These are phyloP conservation scores for Drosophila athabasca DNA, from an alignment of 1,140 invertebrate species.

Conservation along the genomic window DNA sequence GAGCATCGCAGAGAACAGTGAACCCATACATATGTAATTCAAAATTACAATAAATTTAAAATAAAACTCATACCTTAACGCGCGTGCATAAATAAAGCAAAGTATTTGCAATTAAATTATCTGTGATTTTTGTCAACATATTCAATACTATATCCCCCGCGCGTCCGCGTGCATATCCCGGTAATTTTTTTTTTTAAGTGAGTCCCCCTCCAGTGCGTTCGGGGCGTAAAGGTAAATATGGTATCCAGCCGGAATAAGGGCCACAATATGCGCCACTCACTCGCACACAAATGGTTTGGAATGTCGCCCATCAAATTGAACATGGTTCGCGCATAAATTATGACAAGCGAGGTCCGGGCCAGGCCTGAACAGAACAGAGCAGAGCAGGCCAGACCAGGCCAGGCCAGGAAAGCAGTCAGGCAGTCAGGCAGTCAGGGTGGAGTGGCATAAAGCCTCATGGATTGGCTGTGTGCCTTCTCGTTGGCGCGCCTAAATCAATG, in stretches of 20 bases:
- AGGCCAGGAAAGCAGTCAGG: neutral
- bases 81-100: slow-evolving; percentile 32
- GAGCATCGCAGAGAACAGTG: slow-evolving; percentile 12
- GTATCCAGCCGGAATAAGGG: slow-evolving; percentile 30
- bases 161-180: slow-evolving; percentile 10
- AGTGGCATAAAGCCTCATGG: slow-evolving; percentile 8
- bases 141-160: slow-evolving; percentile 48
- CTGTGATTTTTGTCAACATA: slow-evolving; percentile 79
- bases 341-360: slow-evolving; percentile 38
- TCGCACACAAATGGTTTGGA: slow-evolving; percentile 68
- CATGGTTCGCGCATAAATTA: slow-evolving; percentile 74
- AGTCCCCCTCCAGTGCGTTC: slow-evolving; percentile 33
- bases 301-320: slow-evolving; percentile 69
- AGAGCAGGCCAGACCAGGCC: neutral
- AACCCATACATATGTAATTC: slow-evolving; percentile 33
- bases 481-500: slow-evolving; percentile 71
- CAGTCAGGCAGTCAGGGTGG: neutral
- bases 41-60: slow-evolving; percentile 47
- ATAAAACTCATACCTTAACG: slow-evolving; percentile 27
- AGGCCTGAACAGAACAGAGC: neutral
- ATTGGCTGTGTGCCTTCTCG: slow-evolving; percentile 24
- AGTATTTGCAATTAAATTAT: slow-evolving; percentile 75
- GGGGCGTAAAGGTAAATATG: slow-evolving; percentile 68
- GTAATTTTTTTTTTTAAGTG: slow-evolving; percentile 33
- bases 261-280: slow-evolving; percentile 17